Evolutionary conservation across 2,888 invertebrate genomes (phyloP).

Genomic region (Acanthosepion pharaonis): DNA sequence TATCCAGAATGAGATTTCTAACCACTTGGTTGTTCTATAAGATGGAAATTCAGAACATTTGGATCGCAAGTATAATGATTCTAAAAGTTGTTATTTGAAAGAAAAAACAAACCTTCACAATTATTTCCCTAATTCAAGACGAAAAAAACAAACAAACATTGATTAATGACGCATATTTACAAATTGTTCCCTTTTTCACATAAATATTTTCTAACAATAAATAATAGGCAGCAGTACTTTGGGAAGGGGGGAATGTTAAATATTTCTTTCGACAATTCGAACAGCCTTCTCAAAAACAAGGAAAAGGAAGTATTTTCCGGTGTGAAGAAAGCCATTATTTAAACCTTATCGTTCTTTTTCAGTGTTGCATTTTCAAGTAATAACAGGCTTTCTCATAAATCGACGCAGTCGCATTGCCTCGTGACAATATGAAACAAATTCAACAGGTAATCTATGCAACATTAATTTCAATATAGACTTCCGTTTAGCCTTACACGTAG

Average conservation of each 20-base stretch:
- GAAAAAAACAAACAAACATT: too few species aligned
- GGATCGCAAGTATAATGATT: too few species aligned
- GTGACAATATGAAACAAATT: slow-evolving; percentile 1
- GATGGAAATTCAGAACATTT: too few species aligned
- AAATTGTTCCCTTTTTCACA: background rate
- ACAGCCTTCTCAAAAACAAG: background rate
- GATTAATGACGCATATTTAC: background rate
- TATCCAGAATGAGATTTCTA: too few species aligned
- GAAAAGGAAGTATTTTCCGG: background rate
- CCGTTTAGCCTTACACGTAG: background rate
- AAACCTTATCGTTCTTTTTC: background rate
- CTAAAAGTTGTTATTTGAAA: too few species aligned
- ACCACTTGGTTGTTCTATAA: too few species aligned
- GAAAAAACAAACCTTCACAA: background rate
- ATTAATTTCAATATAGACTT: background rate
- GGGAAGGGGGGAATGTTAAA: background rate
- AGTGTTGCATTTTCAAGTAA: background rate
- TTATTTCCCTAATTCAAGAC: background rate
- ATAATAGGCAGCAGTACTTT: background rate
- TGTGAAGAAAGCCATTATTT: background rate
- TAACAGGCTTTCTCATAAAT: slow-evolving; percentile 2
- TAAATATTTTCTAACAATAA: background rate
- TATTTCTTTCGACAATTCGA: background rate
- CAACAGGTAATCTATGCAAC: background rate
- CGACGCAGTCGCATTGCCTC: background rate